Conservation (phyloP, 2,888 invertebrate species). For the Caenorhabditis doughertyi region DNA sequence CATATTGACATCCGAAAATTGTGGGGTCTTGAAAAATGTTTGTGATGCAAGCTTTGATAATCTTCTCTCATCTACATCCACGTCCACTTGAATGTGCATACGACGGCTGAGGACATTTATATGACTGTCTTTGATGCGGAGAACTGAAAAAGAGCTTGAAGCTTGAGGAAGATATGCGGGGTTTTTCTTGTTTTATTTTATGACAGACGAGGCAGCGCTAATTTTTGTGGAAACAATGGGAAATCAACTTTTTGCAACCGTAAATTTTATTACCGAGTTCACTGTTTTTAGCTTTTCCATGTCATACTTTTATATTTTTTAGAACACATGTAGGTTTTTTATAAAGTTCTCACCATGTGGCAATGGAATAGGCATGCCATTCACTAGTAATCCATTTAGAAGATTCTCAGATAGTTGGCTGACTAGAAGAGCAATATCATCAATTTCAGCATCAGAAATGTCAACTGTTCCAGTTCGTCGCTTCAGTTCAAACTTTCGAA, state of each 20-base stretch:
- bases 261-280: too few species aligned
- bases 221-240: too few species aligned
- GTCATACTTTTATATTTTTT: too few species aligned
- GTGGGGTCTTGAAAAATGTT: constrained; percentile 68
- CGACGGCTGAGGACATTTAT: constrained; percentile 69
- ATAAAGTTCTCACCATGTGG: constrained; percentile 61
- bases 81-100: constrained; percentile 71
- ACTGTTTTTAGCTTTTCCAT: too few species aligned
- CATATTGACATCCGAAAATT: constrained; percentile 50
- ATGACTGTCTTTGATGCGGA: constrained; percentile 69
- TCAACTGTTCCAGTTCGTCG: constrained; percentile 65
- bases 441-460: constrained; percentile 67
- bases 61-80: constrained; percentile 69
- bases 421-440: constrained; percentile 72
- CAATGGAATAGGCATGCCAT: constrained; percentile 72
- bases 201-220: too few species aligned
- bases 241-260: too few species aligned
- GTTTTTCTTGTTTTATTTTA: too few species aligned
- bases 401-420: constrained; percentile 70
- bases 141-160: constrained; percentile 57
- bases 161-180: too few species aligned
- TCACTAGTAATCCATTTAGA: constrained; percentile 70
- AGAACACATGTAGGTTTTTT: too few species aligned
- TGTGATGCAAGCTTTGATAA: constrained; percentile 67
- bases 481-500: constrained; percentile 72